Evolutionary conservation across 1,140 invertebrate species (phyloP).

Genomic region (Heliconius hewitsoni): DNA sequence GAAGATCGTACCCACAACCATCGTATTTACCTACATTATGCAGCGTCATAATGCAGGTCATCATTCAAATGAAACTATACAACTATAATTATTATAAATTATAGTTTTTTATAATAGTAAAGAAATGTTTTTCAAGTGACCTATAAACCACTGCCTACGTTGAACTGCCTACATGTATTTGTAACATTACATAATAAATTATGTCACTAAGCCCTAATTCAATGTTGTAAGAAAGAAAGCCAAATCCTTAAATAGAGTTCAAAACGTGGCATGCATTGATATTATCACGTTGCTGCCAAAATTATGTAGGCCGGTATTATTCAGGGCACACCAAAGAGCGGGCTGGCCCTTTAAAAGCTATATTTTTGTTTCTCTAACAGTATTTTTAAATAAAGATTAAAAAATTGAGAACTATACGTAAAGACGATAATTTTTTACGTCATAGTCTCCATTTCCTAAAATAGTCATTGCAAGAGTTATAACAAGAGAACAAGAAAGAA

Average conservation of each 20-base stretch:
- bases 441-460: no score
- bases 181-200: slow-evolving; percentile 49
- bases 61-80: no score
- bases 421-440: no score
- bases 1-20: no score
- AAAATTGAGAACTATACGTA: no score
- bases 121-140: background rate
- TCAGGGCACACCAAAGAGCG: background rate
- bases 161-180: background rate
- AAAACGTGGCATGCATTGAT: slow-evolving; percentile 38
- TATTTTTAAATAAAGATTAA: background rate
- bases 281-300: slow-evolving; percentile 26
- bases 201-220: slow-evolving; percentile 52
- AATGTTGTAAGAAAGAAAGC: slow-evolving; percentile 59
- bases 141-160: background rate
- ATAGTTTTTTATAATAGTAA: background rate
- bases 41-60: no score
- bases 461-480: no score
- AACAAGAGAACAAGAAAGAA: no score
- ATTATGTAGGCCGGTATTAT: slow-evolving; percentile 32
- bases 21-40: no score
- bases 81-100: no score
- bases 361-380: background rate
- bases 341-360: background rate
- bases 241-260: slow-evolving; percentile 52